Evolutionary conservation across 2,888 invertebrate genomes (phyloP).

Genomic region (Pseudoips prasinana): DNA sequence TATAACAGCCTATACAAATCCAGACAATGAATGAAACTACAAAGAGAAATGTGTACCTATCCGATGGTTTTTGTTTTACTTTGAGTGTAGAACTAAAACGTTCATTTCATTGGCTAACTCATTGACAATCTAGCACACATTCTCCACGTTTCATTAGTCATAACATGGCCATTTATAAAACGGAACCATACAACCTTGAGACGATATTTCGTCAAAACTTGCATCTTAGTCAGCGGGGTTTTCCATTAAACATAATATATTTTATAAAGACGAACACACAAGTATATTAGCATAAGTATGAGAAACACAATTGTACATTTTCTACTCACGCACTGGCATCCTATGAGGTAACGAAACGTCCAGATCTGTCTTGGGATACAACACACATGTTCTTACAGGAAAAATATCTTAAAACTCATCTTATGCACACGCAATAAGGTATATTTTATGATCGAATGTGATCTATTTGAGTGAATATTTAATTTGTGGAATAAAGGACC

Average conservation of each 20-base stretch:
- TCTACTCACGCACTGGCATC: constrained; percentile 66
- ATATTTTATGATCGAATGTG: constrained; percentile 16
- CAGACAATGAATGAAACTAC: too few species aligned
- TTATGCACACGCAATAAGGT: constrained; percentile 7
- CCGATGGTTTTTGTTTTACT: too few species aligned
- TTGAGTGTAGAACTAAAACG: too few species aligned
- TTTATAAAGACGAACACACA: constrained; percentile 40
- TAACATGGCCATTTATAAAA: constrained; percentile 9
- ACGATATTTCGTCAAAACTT: constrained; percentile 10
- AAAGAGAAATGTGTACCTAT: too few species aligned
- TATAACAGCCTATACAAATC: too few species aligned
- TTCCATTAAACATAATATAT: constrained; percentile 47
- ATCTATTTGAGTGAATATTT: constrained; percentile 12
- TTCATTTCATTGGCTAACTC: too few species aligned
- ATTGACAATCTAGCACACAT: constrained; percentile 15
- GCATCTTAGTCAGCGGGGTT: constrained; percentile 47
- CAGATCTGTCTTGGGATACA: constrained; percentile 49
- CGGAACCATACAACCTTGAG: constrained; percentile 27
- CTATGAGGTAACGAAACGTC: constrained; percentile 62
- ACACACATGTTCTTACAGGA: constrained; percentile 20
- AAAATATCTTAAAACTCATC: constrained; percentile 1
- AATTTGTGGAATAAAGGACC: constrained; percentile 44
- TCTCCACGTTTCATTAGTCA: constrained; percentile 19
- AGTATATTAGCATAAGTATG: constrained; percentile 61
- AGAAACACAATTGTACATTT: constrained; percentile 52